Conservation (phyloP, 2,113 vertebrate species). For the Pelmatolapia mariae region DNA sequence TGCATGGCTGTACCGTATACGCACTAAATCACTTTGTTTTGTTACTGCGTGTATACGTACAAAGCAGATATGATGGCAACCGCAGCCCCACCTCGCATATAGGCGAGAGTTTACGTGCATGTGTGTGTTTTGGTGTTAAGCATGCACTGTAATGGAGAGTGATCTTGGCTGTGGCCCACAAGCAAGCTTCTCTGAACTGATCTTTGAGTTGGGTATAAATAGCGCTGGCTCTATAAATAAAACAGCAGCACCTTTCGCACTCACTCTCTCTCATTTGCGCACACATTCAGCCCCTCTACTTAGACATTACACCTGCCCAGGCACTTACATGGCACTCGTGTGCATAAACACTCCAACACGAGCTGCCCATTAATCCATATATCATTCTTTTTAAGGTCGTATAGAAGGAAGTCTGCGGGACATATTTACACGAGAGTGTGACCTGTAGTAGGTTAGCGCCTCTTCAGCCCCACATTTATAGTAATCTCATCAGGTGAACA, state of each 20-base stretch:
- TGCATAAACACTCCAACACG: background rate
- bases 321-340: background rate
- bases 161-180: conserved; percentile 63
- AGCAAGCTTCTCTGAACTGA: conserved; percentile 66
- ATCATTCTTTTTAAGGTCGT: conserved; percentile 27
- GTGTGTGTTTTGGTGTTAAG: conserved; percentile 13
- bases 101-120: background rate
- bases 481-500: background rate
- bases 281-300: background rate
- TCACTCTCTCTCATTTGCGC: conserved; percentile 18
- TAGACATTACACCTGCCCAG: conserved; percentile 14
- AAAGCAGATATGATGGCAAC: background rate
- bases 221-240: conserved; percentile 69
- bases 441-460: conserved; percentile 3
- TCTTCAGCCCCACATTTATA: conserved; percentile 1
- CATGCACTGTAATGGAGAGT: conserved; percentile 55
- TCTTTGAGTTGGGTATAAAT: conserved; percentile 71
- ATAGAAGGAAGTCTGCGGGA: conserved; percentile 13
- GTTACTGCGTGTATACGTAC: conserved; percentile 21
- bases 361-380: conserved; percentile 22
- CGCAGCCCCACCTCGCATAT: background rate
- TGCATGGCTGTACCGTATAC: conserved; percentile 1
- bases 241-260: conserved; percentile 65
- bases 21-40: conserved; percentile 33
- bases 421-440: conserved; percentile 22